Conservation (phyloP, 2,113 vertebrate species). For the Strix uralensis region DNA sequence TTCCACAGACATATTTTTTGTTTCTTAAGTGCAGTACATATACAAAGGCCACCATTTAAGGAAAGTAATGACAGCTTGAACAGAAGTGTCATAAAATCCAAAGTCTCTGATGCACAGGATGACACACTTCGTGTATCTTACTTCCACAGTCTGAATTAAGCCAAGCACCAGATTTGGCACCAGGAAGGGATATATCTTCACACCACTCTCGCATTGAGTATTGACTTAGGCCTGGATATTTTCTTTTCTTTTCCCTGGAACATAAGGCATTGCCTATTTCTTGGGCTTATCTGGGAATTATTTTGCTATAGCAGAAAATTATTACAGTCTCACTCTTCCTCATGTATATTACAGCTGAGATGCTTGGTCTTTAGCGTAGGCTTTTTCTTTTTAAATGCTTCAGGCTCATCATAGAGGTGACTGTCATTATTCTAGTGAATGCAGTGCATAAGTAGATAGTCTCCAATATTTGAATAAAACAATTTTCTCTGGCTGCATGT, state of each 20-base stretch:
- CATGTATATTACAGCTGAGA: neutral
- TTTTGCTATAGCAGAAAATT: neutral
- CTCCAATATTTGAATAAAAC: neutral
- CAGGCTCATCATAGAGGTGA: neutral
- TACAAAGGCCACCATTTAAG: neutral
- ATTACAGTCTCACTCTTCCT: neutral
- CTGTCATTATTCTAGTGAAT: neutral
- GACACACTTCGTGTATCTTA: neutral
- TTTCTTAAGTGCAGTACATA: neutral
- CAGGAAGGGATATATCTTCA: neutral
- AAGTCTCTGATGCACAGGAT: neutral
- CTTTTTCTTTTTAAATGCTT: neutral
- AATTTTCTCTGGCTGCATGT: neutral
- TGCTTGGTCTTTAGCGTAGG: accelerated
- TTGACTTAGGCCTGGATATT: neutral
- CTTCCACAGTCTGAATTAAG: neutral
- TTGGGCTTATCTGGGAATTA: neutral
- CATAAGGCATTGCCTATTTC: neutral
- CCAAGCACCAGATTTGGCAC: neutral
- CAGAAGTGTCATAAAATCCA: neutral
- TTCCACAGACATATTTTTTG: neutral
- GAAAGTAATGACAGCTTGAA: neutral
- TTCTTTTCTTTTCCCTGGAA: neutral
- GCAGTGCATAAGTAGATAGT: neutral
- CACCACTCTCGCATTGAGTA: neutral